Base-by-base conservation (phyloP, 2,888 invertebrate genomes). In the Ceratothoa steindachneri region DNA sequence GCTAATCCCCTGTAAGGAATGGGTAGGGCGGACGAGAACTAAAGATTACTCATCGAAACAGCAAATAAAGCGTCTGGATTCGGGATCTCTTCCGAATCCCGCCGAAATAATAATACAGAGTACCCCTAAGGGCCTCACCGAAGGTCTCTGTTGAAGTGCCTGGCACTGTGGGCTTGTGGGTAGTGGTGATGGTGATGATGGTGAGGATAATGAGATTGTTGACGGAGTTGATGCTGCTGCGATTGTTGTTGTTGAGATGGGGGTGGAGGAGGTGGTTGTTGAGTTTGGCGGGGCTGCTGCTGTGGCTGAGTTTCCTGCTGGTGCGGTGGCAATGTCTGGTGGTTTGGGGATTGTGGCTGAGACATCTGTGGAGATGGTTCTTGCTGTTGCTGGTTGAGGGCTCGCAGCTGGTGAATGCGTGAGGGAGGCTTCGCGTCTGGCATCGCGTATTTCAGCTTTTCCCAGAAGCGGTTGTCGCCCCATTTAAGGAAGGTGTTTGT, bases 391-490 rank as follows among this genome's bases (percentile, higher is more conserved):
- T 75, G 31, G 30, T 73, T 72, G 5, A 75, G 67, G 41, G 80
- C 60, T 31, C 74, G 70, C 19, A 77, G 67, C 60, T 80, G 74
- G 68, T 75, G 77, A 31, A 51, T 69, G 27, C 80, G 68, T 22
- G 75, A 69, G 31, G 75, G 76, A 12, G 75, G 73, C 27, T 71
- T 69, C 12, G 77, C 91, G 83, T 93, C 92, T 30, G 93, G 93
- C 82, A 94, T 86, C 77, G 92, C 91, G 85, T 93, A 95, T 82
- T 92, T 89, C 77, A 97, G 87, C 82, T 94, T 90, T 84, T 95
- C 94, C 95, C 96, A 96, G 87, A 97, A 97, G 83, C 93, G 88
- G 82, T 91, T 91, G 84, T 96, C 95, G 81, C 92, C 92, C 90
- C 93, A 93, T 81, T 91, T 88, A 75, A 95, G 88, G 68, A 92